Evolutionary conservation across 1,140 invertebrate genomes (phyloP), one percentile per base, ranked within the genome.

Genomic region (Zaprionus davidi): DNA sequence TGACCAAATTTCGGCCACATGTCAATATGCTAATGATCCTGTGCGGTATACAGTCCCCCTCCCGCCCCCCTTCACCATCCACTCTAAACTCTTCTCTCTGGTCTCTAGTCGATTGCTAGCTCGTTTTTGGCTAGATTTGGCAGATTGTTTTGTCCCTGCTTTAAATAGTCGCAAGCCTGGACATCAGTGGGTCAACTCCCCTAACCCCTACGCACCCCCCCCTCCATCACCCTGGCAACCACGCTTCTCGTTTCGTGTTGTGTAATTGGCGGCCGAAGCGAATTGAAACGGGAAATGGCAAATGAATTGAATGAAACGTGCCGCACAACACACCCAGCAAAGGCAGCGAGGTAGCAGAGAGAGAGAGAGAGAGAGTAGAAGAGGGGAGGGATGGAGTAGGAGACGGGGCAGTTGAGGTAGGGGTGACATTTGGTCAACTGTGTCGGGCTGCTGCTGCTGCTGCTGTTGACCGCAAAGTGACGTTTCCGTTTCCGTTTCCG

Each of bases 251-350:
- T 17, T 46, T 46, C 41, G 62, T 73, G 67, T 75, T 81, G 81
- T 84, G 81, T 87, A 87, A 87, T 87, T 87, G 83, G 84, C 83
- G 84, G 80, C 84, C 81, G 73, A 84, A 84, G 76, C 85, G 84
- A 88, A 88, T 88, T 88, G 85, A 88, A 90, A 84, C 71, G 81
- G 84, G 84, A 88, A 88, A 88, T 88, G 84, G 74, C 71, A 79
- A 88, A 88, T 88, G 88, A 88, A 88, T 88, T 87, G 83, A 84
- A 87, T 87, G 83, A 88, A 87, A 87, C 78, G 83, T 87, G 83
- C 76, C 76, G 44, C 58, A 73, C 58, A 49, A 20, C 69, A 59
- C 5, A 71, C 6, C 2, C 13, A 13, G 36, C 13, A 5, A 38
- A 15, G 36, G 41, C 5, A 17, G 41, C 4, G 26, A 28, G 38